phyloP scores from a whole-genome alignment of 2,113 vertebrate species.

The Pungitius pungitius region DNA sequence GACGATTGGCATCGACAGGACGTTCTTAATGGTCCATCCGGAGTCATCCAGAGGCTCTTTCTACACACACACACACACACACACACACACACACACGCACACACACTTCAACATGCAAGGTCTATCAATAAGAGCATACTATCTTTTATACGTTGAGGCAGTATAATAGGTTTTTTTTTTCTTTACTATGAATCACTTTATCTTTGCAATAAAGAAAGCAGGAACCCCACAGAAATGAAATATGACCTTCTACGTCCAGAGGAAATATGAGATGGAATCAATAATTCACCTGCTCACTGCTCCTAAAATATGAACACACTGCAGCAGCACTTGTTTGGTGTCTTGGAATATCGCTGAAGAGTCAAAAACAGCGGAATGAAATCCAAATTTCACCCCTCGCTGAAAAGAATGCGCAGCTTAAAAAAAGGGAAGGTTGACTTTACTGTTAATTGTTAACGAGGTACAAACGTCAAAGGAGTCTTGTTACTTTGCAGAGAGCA shows the following conservation, averaged over 20 bases:
- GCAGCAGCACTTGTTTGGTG: background rate
- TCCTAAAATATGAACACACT: slow-evolving; percentile 6
- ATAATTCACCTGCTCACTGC: slow-evolving; percentile 46
- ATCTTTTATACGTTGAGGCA: background rate
- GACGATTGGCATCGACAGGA: slow-evolving; percentile 95
- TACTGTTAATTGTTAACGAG: background rate
- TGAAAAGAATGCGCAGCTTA: background rate
- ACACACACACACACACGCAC: slow-evolving; percentile 12
- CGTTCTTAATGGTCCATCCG: slow-evolving; percentile 93
- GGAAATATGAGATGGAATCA: slow-evolving; percentile 28
- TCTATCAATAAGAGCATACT: background rate
- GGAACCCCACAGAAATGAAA: background rate
- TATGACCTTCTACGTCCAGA: slow-evolving; percentile 12
- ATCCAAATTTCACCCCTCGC: background rate
- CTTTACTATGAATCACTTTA: background rate
- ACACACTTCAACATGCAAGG: background rate
- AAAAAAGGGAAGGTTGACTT: background rate
- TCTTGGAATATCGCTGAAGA: background rate
- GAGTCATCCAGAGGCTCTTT: slow-evolving; percentile 90
- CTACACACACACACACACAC: slow-evolving; percentile 69
- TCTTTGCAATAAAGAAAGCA: slow-evolving; percentile 7
- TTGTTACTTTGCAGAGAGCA: no score
- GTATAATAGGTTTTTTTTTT: background rate
- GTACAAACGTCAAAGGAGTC: background rate
- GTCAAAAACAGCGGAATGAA: background rate